These are phyloP conservation scores for Drosophila repleta DNA, from an alignment of 1,140 invertebrate genomes.

Conservation along the genomic window DNA sequence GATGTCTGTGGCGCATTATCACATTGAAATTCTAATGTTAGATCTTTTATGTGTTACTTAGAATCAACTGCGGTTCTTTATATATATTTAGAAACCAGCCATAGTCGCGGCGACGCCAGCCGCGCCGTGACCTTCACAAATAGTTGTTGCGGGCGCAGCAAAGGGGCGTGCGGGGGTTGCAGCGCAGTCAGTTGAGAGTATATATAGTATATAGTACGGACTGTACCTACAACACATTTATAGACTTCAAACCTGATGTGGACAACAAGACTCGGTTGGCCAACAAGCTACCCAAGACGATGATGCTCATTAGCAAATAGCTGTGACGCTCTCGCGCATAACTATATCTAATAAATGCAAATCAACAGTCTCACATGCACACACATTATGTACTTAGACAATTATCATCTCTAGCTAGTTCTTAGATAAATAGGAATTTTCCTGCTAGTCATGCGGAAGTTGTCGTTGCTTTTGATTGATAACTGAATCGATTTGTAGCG, in stretches of 20 bases:
- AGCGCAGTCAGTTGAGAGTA: background rate
- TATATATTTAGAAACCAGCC: conserved; percentile 68
- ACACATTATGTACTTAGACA: background rate
- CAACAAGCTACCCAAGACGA: conserved; percentile 27
- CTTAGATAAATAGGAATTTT: conserved; percentile 29
- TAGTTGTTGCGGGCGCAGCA: conserved; percentile 18
- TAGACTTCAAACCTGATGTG: conserved; percentile 13
- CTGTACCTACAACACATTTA: background rate
- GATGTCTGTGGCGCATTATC: conserved; percentile 26
- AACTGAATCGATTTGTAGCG: conserved; percentile 8
- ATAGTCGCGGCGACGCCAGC: conserved; percentile 28
- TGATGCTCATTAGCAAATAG: conserved; percentile 47
- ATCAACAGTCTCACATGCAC: conserved; percentile 7
- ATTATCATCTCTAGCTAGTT: conserved; percentile 19
- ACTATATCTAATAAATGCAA: conserved; percentile 46
- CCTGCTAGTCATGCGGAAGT: conserved; percentile 19
- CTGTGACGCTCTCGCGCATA: conserved; percentile 27
- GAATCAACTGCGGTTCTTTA: conserved; percentile 61
- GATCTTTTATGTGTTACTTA: conserved; percentile 44
- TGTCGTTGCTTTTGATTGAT: background rate
- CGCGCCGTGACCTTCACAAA: conserved; percentile 56
- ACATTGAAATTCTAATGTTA: conserved; percentile 44
- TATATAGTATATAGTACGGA: background rate
- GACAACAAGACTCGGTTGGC: conserved; percentile 32
- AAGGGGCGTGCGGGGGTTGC: background rate